Conservation (phyloP, 2,888 invertebrate genomes). For the Magallana nippona region DNA sequence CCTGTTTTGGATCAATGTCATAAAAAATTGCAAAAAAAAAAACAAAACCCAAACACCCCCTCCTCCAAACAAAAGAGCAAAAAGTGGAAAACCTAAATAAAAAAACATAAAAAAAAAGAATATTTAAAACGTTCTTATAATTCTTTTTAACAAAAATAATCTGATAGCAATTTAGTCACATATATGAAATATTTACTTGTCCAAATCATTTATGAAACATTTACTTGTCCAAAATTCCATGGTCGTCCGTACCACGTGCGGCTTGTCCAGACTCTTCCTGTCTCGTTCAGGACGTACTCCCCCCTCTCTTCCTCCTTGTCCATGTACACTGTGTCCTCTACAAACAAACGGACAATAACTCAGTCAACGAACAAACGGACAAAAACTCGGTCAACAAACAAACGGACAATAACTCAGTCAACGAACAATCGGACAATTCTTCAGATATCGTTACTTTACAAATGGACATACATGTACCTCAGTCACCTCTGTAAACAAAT, state of each 20-base stretch:
- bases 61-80: too few species aligned
- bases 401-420: too few species aligned
- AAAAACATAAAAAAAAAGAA: too few species aligned
- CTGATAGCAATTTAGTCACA: too few species aligned
- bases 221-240: slow-evolving; percentile 92
- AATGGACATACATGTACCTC: neutral
- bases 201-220: neutral
- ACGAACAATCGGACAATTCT: too few species aligned
- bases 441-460: too few species aligned
- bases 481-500: neutral
- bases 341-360: neutral
- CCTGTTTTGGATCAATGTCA: too few species aligned
- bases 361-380: neutral
- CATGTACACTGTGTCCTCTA: slow-evolving; percentile 75
- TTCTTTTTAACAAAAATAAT: neutral
- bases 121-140: too few species aligned
- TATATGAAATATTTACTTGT: neutral
- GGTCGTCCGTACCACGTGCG: slow-evolving; percentile 90
- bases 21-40: too few species aligned
- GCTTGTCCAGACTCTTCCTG: slow-evolving; percentile 94
- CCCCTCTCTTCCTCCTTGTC: slow-evolving; percentile 81
- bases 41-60: too few species aligned
- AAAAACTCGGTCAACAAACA: too few species aligned
- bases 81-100: too few species aligned
- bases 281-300: slow-evolving; percentile 92